Evolutionary conservation across 2,113 vertebrate genomes (phyloP).

Genomic region (Tragelaphus buxtoni): DNA sequence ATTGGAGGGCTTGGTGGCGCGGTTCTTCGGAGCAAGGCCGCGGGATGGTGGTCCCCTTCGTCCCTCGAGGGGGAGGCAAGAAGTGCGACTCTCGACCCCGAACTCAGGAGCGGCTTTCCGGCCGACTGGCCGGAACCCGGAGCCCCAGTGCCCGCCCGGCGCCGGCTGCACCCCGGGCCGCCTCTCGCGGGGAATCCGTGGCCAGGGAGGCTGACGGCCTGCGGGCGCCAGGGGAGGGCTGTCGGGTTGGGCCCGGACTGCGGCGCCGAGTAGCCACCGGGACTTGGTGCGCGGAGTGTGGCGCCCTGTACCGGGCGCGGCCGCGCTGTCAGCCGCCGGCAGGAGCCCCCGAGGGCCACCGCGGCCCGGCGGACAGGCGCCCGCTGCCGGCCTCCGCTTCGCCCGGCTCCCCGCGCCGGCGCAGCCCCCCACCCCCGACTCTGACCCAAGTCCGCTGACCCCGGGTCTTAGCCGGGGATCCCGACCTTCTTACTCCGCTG

Average conservation of each 20-base stretch:
- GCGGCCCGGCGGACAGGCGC: background rate
- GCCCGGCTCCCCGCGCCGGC: background rate
- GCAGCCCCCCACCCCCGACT: too few species aligned
- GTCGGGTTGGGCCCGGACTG: background rate
- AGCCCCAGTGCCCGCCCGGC: background rate
- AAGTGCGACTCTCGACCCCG: too few species aligned
- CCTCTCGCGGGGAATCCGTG: background rate
- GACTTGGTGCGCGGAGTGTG: fast-evolving
- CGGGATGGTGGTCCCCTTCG: background rate
- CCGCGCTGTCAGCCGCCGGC: background rate
- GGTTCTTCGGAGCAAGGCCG: background rate
- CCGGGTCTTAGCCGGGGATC: background rate
- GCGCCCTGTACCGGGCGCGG: background rate
- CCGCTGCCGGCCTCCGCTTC: background rate
- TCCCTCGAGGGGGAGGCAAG: background rate
- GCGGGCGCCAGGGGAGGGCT: too few species aligned
- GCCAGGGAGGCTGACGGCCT: background rate
- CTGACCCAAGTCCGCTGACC: background rate
- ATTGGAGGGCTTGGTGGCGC: background rate
- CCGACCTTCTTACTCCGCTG: too few species aligned
- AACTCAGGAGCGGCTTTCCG: background rate
- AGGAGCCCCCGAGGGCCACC: background rate
- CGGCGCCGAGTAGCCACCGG: background rate
- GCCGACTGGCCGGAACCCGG: fast-evolving
- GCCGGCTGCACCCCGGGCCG: background rate